phyloP scores from a whole-genome alignment of 30 jellyfish, hydroid and myxozoan species.

The Pseudorhiza aurosa region DNA sequence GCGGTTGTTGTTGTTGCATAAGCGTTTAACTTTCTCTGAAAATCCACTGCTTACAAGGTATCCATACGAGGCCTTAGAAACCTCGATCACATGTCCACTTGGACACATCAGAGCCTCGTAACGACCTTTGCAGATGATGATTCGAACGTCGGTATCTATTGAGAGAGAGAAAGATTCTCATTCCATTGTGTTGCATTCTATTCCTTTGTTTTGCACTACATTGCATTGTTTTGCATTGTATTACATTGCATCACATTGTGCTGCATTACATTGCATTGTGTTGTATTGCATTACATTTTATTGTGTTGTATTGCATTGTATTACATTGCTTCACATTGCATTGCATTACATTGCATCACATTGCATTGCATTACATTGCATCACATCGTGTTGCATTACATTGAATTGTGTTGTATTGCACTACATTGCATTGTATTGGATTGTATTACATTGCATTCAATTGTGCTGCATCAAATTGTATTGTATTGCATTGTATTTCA shows the following conservation, averaged over 20 bases:
- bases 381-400: background rate
- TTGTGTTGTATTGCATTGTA: slow-evolving; percentile 32
- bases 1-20: slow-evolving; percentile 5
- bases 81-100: slow-evolving; percentile 16
- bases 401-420: background rate
- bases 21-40: background rate
- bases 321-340: slow-evolving; percentile 14
- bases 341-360: slow-evolving; percentile 6
- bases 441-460: no score
- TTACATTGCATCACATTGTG: slow-evolving; percentile 12
- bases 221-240: slow-evolving; percentile 24
- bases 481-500: no score
- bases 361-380: slow-evolving; percentile 5
- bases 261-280: slow-evolving; percentile 9
- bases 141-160: slow-evolving; percentile 33
- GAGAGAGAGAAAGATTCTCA: background rate
- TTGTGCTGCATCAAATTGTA: no score
- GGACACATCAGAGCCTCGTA: slow-evolving; percentile 61
- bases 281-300: slow-evolving; percentile 22
- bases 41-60: background rate
- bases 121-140: slow-evolving; percentile 56
- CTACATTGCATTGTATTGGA: no score
- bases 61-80: slow-evolving; percentile 38
- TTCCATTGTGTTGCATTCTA: slow-evolving; percentile 23
- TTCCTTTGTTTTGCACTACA: slow-evolving; percentile 15